These are phyloP conservation scores for Ophthalmolycus amberensis DNA, from an alignment of 2,113 vertebrate genomes.

Conservation along the genomic window DNA sequence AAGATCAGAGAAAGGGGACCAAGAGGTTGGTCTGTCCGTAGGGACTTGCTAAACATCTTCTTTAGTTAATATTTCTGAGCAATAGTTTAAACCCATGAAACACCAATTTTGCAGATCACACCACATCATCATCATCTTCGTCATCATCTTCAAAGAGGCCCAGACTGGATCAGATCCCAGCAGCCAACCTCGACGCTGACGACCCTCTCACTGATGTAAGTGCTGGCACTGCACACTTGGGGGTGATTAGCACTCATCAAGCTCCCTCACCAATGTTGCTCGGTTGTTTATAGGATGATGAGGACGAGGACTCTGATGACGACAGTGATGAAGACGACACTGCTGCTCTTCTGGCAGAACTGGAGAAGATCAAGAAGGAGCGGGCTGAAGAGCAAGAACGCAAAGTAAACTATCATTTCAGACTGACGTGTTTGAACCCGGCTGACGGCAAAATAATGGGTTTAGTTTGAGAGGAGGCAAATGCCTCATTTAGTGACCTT, in stretches of 20 bases:
- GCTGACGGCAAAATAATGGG: fast-evolving
- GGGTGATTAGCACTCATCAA: slow-evolving; percentile 6
- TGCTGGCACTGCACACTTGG: slow-evolving; percentile 8
- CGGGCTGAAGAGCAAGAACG: slow-evolving; percentile 95
- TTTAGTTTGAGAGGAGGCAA: background rate
- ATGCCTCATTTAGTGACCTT: background rate
- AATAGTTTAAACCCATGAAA: background rate
- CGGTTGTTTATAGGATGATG: slow-evolving; percentile 81
- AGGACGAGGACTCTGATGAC: slow-evolving; percentile 89
- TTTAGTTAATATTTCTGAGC: background rate
- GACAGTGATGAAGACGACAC: slow-evolving; percentile 97
- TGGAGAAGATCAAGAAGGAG: slow-evolving; percentile 98
- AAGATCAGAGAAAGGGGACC: slow-evolving; percentile 94
- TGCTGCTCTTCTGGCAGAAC: slow-evolving; percentile 94
- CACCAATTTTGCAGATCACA: slow-evolving; percentile 86
- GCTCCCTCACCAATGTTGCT: background rate
- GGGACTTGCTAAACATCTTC: background rate
- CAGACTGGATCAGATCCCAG: slow-evolving; percentile 96
- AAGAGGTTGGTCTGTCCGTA: slow-evolving; percentile 84
- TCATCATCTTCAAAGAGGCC: slow-evolving; percentile 96
- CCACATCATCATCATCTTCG: slow-evolving; percentile 86
- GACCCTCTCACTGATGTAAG: slow-evolving; percentile 97
- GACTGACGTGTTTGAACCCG: background rate
- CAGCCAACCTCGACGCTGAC: slow-evolving; percentile 97
- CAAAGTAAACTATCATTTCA: slow-evolving; percentile 84